These are phyloP conservation scores for Megaceryle alcyon DNA, from an alignment of 2,797 vertebrate genomes.

Conservation along the genomic window DNA sequence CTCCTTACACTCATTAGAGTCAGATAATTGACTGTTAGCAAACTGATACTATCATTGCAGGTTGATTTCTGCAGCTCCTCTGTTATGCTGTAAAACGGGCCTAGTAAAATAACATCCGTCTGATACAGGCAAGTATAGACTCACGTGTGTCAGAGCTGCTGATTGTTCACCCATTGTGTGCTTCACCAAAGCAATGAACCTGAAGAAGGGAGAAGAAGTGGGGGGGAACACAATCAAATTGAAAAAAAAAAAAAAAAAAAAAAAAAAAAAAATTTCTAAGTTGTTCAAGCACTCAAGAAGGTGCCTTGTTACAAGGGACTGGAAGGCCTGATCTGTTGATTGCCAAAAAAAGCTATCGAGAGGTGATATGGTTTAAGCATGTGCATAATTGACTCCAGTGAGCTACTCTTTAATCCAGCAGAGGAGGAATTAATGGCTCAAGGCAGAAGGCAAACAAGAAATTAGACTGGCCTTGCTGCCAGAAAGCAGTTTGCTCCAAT, in stretches of 20 bases:
- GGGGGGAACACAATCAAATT: neutral
- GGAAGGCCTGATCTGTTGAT: neutral
- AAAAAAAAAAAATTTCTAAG: neutral
- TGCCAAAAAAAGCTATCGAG: neutral
- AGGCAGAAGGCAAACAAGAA: conserved; percentile 59
- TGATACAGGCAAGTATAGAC: neutral
- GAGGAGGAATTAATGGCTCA: conserved; percentile 55
- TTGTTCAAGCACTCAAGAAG: neutral
- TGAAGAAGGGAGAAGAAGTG: neutral
- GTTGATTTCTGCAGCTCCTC: neutral
- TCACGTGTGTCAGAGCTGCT: neutral
- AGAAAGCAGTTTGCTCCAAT: neutral
- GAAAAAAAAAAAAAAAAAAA: neutral
- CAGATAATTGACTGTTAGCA: neutral
- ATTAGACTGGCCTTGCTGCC: conserved; percentile 22
- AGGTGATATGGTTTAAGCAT: conserved; percentile 15
- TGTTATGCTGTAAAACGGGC: neutral
- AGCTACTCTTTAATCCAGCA: conserved; percentile 38
- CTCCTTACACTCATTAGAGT: neutral
- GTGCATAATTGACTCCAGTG: neutral
- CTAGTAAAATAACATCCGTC: neutral
- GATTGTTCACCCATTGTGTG: accelerated
- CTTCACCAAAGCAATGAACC: neutral
- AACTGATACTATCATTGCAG: neutral
- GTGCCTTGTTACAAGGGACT: neutral